Percentiles rank a stretch among this genome's conserved stretches.
These are phyloP conservation scores for Gymnoscelis rufifasciata DNA, from an alignment of 2,888 invertebrate genomes.

Conservation along the genomic window DNA sequence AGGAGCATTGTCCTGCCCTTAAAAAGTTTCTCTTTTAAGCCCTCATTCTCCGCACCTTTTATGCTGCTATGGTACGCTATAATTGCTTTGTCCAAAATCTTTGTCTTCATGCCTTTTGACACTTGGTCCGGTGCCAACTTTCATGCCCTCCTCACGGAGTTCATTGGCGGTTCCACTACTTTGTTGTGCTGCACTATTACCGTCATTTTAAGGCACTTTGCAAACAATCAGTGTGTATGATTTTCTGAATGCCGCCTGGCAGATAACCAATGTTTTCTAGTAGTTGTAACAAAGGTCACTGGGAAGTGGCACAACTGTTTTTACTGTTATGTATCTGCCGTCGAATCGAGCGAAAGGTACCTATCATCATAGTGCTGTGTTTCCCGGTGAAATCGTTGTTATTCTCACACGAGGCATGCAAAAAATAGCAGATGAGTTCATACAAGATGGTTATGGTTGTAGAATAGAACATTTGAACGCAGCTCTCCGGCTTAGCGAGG, in stretches of 20 bases:
- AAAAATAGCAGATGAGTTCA: constrained; percentile 48
- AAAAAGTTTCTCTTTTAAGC: constrained; percentile 30
- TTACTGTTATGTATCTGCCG: constrained; percentile 63
- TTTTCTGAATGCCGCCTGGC: constrained; percentile 24
- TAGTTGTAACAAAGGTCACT: constrained; percentile 68
- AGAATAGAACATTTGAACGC: constrained; percentile 52
- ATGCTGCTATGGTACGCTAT: constrained; percentile 17
- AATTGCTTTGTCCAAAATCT: constrained; percentile 26
- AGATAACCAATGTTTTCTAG: constrained; percentile 40
- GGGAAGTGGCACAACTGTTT: constrained; percentile 68
- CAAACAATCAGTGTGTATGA: constrained; percentile 22
- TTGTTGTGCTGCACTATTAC: constrained; percentile 20
- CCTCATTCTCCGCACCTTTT: constrained; percentile 21
- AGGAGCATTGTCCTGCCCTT: constrained; percentile 40
- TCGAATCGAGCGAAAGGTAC: constrained; percentile 71
- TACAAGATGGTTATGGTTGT: constrained; percentile 63
- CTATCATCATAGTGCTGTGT: constrained; percentile 54
- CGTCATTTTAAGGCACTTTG: constrained; percentile 10
- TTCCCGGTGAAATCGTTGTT: constrained; percentile 69
- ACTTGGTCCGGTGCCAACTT: constrained; percentile 66
- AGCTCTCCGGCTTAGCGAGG: constrained; percentile 42
- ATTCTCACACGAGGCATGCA: constrained; percentile 64
- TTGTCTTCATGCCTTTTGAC: constrained; percentile 33
- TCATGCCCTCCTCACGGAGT: constrained; percentile 54
- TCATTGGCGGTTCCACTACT: constrained; percentile 52